Base-by-base conservation (phyloP, 2,113 vertebrate species). In the Charina bottae region DNA sequence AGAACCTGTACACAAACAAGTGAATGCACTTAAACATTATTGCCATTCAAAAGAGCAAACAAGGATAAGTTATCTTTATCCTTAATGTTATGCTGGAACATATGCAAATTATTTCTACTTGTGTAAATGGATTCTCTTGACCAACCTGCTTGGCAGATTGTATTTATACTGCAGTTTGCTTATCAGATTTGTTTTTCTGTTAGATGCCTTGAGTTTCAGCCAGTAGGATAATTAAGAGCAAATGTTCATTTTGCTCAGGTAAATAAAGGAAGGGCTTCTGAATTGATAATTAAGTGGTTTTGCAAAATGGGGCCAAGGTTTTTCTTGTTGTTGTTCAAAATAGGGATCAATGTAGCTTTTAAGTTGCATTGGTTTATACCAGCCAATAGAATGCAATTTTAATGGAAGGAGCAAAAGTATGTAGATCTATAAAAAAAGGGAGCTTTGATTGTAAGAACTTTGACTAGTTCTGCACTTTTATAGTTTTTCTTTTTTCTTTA, bases 171-270 rank as follows among this genome's bases (percentile, higher is more conserved):
- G 94, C 93, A 0, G 90, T 95, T 96, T 94, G 59, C 84, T 46
- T 55, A 91, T 72, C 60, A 13, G 62, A 24, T 92, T 89, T 55
- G 87, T 3, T 88, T 60, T 88, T 85, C 54, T 58, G 11, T 96
- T 96, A 93, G 87, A 1, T 93, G 96, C 90, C 89, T 91, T 92
- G 85, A 19, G 37, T 90, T 96, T 78, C 95, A 95, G 92, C 95
- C 96, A 96, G 78, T 68, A 93, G 84, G 55, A 93, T 96, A 96
- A 96, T 97, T 97, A 97, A 96, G 62, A 95, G 90, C 89, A 96
- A 96, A 96, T 97, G 95, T 89, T 96, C 96, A 94, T 95, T 95
- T 97, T 0, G 0, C 60, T 94, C 87, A 90, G 93, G 91, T 94
- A 93, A 93, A 92, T 59, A 94, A 91, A 88, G 53, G 91, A 91